Evolutionary conservation across 2,113 vertebrate species (phyloP), one percentile per base, ranked within the genome.

Genomic region (Eidolon helvum): DNA sequence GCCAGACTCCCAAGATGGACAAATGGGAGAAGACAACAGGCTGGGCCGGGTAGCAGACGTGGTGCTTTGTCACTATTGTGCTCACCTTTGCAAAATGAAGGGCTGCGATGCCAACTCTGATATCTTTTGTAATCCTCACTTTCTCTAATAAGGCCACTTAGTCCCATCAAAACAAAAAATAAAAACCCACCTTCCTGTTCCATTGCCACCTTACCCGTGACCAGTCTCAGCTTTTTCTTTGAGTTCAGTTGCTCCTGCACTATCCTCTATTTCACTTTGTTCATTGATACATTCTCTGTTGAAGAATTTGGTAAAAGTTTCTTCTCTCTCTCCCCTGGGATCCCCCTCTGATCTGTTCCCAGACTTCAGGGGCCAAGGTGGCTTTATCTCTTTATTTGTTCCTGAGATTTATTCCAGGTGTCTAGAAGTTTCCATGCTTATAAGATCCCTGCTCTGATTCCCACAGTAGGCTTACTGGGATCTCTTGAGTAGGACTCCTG

Each of bases 1-100:
- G 35, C 33, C 48, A 90, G 28, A 66, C 43, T 55, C 61, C 19
- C 35, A 33, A 98, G 98, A 98, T 98, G 59, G 98, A 98, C 88
- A 98, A 98, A 86, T 97, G 98, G 61, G 98, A 98, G 94, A 98
- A 98, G 95, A 98, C 98, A 96, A 98, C 98, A 0, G 98, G 98
- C 5, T 85, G 97, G 7, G 98, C 98, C 53, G 98, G 98, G 97
- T 82, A 97, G 26, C 98, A 98, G 45, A 98, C 98, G 97, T 97
- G 98, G 92, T 96, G 98, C n/a, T 98, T 98, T 28, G 98, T 98
- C 94, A 98, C 98, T 9, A 95, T 98, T 0, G 97, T 98, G 57
- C 97, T 95, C 8, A 97, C 95, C 50, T 98, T 98, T n/a, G 98
- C 96, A 98, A 98, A 95, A 98, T 98, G 97, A 98, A 98, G 94